Percentiles rank a stretch among this genome's conserved stretches.
These are phyloP conservation scores for Scaptomyza graminum DNA, from an alignment of 1,140 invertebrate species.

Conservation along the genomic window DNA sequence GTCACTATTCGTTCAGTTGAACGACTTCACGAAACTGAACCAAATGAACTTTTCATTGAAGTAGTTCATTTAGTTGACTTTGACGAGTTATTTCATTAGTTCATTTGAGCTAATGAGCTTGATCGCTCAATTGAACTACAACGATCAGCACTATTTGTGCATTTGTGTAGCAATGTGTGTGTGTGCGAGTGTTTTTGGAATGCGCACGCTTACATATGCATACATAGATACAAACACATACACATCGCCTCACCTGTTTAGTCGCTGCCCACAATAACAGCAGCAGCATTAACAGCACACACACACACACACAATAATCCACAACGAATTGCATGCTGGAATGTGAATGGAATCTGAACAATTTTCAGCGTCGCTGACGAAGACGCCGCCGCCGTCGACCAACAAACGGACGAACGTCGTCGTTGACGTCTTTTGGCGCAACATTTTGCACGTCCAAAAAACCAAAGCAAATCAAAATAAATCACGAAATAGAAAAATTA, in stretches of 20 bases:
- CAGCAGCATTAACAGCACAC: conserved; percentile 37
- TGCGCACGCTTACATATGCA: conserved; percentile 51
- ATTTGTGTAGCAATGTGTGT: conserved; percentile 45
- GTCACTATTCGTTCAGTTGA: neutral
- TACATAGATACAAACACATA: conserved; percentile 39
- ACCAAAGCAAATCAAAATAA: conserved; percentile 23
- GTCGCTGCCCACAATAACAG: conserved; percentile 62
- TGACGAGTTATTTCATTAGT: too few species aligned
- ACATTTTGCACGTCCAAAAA: conserved; percentile 46
- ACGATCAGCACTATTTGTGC: conserved; percentile 1
- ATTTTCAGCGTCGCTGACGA: conserved; percentile 81
- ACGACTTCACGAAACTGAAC: neutral
- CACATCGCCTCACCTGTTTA: conserved; percentile 76
- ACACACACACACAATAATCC: conserved; percentile 43
- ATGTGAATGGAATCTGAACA: conserved; percentile 83
- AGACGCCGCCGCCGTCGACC: conserved; percentile 58
- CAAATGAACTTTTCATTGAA: neutral
- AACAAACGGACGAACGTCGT: neutral
- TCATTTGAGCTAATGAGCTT: neutral
- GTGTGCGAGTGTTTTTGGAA: conserved; percentile 61
- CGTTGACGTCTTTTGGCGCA: conserved; percentile 39
- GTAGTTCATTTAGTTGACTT: neutral
- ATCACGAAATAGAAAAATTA: conserved; percentile 15
- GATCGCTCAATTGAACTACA: neutral
- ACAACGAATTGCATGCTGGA: conserved; percentile 83